Base-by-base conservation (phyloP, 2,113 vertebrate genomes). In the Pelecanoides urinatrix region DNA sequence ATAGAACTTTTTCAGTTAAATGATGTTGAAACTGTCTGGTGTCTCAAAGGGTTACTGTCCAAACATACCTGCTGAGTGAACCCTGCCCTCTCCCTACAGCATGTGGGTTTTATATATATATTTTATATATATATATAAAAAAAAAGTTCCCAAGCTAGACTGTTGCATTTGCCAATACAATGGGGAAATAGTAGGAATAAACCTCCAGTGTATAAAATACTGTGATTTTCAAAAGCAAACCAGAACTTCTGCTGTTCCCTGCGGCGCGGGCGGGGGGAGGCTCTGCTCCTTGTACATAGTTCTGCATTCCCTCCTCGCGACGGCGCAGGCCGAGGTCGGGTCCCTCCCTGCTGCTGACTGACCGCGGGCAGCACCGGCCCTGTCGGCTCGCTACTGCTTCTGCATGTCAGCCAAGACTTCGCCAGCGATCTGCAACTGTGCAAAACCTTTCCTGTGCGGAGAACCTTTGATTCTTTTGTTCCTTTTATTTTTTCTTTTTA, bases 341-440 rank as follows among this genome's bases (percentile, higher is more conserved):
- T 38, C 47, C 1, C 16, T 15, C 98, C 92, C 95, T 95, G 96
- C 97, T 95, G 97, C 94, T 34, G 78, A 96, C 97, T 92, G 93
- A 94, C 97, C 92, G 71, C 58, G 71, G 58, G 97, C 92, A 94
- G 92, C 92, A 42, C 96, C 89, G 21, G 20, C 10, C 97, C 97
- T 96, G 97, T 97, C 98, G 96, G 98, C 98, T 97, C 98, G 94
- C 97, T 93, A 56, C 98, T 96, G 97, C 88, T 97, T 96, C 94
- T 98, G 98, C 98, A 98, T 98, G 98, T 96, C 96, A 96, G 97
- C 95, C 90, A 96, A 88, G 90, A 14, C 74, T 52, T 71, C 53
- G 59, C 88, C 81, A 77, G 72, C 53, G 47, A 81, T 23, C 74
- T 70, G 38, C 82, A 82, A 90, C 97, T 96, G 52, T 50, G 92